Conservation (phyloP, 2,113 vertebrate species). For the Erpornis zantholeuca region DNA sequence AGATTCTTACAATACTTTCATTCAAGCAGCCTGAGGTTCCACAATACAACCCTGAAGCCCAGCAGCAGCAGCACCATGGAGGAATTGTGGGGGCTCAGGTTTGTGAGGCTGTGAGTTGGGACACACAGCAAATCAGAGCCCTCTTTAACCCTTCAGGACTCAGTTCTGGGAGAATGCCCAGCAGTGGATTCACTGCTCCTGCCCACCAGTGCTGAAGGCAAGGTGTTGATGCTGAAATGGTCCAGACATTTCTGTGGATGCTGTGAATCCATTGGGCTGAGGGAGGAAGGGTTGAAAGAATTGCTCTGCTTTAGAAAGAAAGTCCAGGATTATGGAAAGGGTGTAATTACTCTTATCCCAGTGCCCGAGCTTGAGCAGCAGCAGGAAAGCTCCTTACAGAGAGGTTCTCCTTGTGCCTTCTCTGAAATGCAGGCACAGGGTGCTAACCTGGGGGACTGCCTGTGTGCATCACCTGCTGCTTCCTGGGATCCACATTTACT, state of each 20-base stretch:
- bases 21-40: not conserved
- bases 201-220: not conserved
- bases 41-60: not conserved
- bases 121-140: not conserved
- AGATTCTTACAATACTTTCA: not conserved
- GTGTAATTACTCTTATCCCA: not conserved
- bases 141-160: not conserved
- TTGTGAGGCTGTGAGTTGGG: not conserved
- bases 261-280: not conserved
- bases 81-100: not conserved
- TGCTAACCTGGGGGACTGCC: not conserved
- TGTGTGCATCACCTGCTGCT: not conserved
- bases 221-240: not conserved
- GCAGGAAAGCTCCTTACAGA: not conserved
- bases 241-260: not conserved
- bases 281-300: not conserved
- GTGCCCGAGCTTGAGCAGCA: not conserved
- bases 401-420: not conserved
- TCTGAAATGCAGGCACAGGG: not conserved
- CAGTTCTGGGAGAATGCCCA: not conserved
- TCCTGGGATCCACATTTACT: not conserved
- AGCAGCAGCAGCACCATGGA: fast-evolving
- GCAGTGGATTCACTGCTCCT: not conserved
- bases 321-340: not conserved
- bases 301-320: not conserved